Evolutionary conservation across 92 coral and sea anemone species (phyloP).

Genomic region (Porites lobata): DNA sequence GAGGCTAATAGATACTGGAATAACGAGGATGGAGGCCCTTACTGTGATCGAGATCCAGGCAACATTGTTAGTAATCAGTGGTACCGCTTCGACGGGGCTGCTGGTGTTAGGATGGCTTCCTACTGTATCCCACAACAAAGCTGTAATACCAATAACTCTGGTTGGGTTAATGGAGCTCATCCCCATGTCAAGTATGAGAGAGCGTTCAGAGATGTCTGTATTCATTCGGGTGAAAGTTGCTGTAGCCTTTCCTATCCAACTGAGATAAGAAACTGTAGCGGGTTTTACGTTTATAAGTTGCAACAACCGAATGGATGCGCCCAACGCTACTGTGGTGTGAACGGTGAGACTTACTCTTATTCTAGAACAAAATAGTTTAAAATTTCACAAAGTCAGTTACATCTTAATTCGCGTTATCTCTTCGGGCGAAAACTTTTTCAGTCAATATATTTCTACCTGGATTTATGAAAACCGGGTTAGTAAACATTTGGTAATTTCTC

Average conservation of each 20-base stretch:
- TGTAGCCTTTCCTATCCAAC: background rate
- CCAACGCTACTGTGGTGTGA: conserved; percentile 2
- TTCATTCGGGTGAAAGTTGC: background rate
- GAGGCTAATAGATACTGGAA: conserved; percentile 2
- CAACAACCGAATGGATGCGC: background rate
- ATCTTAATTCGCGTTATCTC: background rate
- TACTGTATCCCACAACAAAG: background rate
- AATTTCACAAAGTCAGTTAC: background rate
- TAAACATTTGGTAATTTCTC: no score
- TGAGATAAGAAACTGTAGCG: conserved; percentile 4
- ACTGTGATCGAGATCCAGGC: background rate
- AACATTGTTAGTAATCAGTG: background rate
- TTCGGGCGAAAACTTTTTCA: background rate
- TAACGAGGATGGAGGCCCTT: background rate
- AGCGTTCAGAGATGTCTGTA: background rate
- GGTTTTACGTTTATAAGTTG: conserved; percentile 19
- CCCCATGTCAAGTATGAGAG: background rate
- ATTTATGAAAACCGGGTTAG: no score
- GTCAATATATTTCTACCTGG: no score
- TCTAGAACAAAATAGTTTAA: no score
- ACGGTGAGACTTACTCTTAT: background rate
- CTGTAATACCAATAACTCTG: conserved; percentile 5
- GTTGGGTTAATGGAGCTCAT: conserved; percentile 10
- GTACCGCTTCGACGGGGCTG: conserved; percentile 16
- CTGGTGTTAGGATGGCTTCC: conserved; percentile 21